Percentiles rank a stretch among this genome's conserved stretches.
phyloP scores from a whole-genome alignment of 2,113 vertebrate species.

The Glaucomys volans region DNA sequence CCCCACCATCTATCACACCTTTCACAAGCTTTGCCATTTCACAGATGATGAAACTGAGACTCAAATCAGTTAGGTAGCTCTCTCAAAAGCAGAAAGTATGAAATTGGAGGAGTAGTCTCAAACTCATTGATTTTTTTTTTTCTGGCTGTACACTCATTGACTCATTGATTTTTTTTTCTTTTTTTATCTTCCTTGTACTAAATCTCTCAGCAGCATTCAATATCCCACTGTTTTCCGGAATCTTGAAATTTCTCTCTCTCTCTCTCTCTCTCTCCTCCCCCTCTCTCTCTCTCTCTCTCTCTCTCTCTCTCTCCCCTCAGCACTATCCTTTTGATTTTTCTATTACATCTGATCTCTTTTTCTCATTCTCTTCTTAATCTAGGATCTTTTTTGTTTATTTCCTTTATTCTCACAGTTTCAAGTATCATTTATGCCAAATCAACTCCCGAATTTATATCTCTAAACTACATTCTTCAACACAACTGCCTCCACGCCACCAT shows the following conservation, averaged over 20 bases:
- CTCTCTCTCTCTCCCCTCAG: not conserved
- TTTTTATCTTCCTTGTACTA: not conserved
- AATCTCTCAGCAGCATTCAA: not conserved
- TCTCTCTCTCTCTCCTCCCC: not conserved
- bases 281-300: not conserved
- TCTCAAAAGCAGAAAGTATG: not conserved
- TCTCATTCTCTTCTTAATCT: not conserved
- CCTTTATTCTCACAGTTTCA: conserved; percentile 33
- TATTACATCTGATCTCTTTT: not conserved
- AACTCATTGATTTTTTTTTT: not conserved
- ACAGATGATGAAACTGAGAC: not conserved
- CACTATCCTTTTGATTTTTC: not conserved
- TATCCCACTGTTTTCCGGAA: not conserved
- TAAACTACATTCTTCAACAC: not conserved
- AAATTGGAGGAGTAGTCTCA: not conserved
- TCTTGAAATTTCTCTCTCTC: not conserved
- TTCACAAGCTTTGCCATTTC: not conserved
- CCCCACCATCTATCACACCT: not conserved
- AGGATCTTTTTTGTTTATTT: not conserved
- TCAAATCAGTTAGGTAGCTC: not conserved
- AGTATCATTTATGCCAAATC: not conserved
- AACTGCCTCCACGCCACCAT: no score
- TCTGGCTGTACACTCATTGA: no score
- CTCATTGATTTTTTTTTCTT: not conserved
- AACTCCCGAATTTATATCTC: not conserved